Evolutionary conservation across 2,888 invertebrate genomes (phyloP).

Genomic region (Actias luna): DNA sequence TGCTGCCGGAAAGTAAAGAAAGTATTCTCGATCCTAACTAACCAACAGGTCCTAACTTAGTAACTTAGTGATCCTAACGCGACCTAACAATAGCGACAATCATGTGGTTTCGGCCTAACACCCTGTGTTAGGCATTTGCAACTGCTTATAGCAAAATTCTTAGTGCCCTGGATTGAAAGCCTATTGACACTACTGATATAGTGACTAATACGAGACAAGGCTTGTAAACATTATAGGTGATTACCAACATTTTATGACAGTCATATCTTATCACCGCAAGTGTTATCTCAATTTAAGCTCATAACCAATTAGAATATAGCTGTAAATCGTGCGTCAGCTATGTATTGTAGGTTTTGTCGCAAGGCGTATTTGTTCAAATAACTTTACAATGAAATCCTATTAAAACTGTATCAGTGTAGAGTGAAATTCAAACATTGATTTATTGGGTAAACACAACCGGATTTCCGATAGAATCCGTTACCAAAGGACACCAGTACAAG

Average conservation of each 20-base stretch:
- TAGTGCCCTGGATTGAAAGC: too few species aligned
- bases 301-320: not conserved
- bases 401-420: conserved; percentile 21
- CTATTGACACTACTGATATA: too few species aligned
- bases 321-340: not conserved
- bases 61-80: too few species aligned
- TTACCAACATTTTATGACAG: not conserved
- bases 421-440: conserved; percentile 32
- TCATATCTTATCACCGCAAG: not conserved
- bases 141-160: too few species aligned
- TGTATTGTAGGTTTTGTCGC: not conserved
- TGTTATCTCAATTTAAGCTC: not conserved
- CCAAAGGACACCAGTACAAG: conserved; percentile 17
- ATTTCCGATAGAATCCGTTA: conserved; percentile 24
- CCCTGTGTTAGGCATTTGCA: too few species aligned
- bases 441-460: conserved; percentile 30
- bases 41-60: too few species aligned
- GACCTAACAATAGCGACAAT: too few species aligned
- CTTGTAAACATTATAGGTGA: too few species aligned
- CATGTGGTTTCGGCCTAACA: too few species aligned
- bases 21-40: too few species aligned
- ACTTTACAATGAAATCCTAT: conserved; percentile 20
- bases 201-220: not conserved
- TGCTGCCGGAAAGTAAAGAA: too few species aligned
- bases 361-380: not conserved